Conservation (phyloP, 2,797 vertebrate genomes). For the Pipistrellus kuhlii region DNA sequence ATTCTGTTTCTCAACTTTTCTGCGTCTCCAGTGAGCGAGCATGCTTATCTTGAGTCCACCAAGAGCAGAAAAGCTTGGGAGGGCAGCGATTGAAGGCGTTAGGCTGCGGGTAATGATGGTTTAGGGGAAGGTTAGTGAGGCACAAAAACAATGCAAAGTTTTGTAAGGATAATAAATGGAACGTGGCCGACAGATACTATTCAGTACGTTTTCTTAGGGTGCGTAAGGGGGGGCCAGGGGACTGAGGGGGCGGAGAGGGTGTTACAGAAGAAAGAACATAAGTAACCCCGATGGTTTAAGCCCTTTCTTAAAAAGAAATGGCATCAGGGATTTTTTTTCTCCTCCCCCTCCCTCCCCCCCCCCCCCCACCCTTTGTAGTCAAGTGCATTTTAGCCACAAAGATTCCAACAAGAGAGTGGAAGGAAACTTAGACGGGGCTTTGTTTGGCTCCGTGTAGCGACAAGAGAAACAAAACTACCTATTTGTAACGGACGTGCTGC, state of each 20-base stretch:
- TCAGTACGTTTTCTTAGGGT: conserved; percentile 57
- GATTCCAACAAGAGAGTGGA: conserved; percentile 90
- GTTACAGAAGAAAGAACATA: conserved; percentile 75
- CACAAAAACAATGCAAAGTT: conserved; percentile 34
- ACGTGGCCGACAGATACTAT: conserved; percentile 66
- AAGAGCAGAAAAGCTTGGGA: not conserved
- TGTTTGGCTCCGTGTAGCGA: conserved; percentile 92
- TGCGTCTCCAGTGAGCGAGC: not conserved
- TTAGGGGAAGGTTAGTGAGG: conserved; percentile 27
- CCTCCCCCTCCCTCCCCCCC: not conserved
- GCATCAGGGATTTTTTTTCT: conserved; percentile 50
- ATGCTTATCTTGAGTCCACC: not conserved
- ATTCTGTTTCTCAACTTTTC: conserved; percentile 54
- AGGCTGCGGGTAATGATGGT: not conserved
- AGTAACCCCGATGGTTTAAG: conserved; percentile 80
- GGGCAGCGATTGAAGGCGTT: not conserved
- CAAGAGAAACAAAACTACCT: conserved; percentile 92
- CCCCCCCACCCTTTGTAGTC: conserved; percentile 81
- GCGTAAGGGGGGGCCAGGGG: conserved; percentile 31
- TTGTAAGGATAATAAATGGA: conserved; percentile 61
- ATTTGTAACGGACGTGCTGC: conserved; percentile 91
- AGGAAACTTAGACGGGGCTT: conserved; percentile 92
- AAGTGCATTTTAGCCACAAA: conserved; percentile 89
- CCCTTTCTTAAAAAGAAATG: conserved; percentile 77
- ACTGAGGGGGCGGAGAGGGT: conserved; percentile 56